Base-by-base conservation (phyloP, 2,797 vertebrate species). In the Anableps anableps region DNA sequence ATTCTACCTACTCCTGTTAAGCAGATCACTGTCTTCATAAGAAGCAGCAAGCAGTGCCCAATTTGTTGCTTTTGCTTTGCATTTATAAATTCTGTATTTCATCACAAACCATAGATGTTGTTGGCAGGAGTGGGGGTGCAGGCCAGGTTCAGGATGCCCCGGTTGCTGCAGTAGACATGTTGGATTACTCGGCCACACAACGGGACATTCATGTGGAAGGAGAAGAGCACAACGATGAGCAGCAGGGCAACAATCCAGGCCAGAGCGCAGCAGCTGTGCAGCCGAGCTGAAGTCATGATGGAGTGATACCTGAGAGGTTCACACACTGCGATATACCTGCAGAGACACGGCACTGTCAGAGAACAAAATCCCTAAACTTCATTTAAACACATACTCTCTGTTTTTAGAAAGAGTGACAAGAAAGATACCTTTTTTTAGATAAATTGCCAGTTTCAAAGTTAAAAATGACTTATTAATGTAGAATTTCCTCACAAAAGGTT, bases 241-340 rank as follows among this genome's bases (percentile, higher is more conserved):
- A 91, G 21, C n/a, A 91, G 0, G 21, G 91, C 86, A 0, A 83
- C 19, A 0, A 79, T 1, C 93, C 92, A 94, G 85, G 92, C 88
- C 75, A 93, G 81, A 2, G 72, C 31, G 7, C 89, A 91, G 47
- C 79, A 85, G 71, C 55, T 41, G 43, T 90, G 78, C 58, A 93
- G 78, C 31, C 81, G 85, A 3, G 77, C 55, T 0, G 90, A 72
- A 0, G 91, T 92, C 92, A 93, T 92, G 82, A 93, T 90, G 83
- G 78, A 1, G 36, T 88, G 76, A 50, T 94, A 93, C 82, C 90
- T 83, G 78, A 94, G 91, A 0, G 91, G 89, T 9, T 92, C 53
- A 36, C 92, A 94, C 48, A 94, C 92, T 0, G 92, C 92, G 1
- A 93, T 7, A 36, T 89, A 93, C 83, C 93, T 93, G 84, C 72